A percentile compares a stretch with the other conserved stretches of the same genome.
These are phyloP conservation scores for Brotula barbata DNA, from an alignment of 2,797 vertebrate species.

Conservation along the genomic window DNA sequence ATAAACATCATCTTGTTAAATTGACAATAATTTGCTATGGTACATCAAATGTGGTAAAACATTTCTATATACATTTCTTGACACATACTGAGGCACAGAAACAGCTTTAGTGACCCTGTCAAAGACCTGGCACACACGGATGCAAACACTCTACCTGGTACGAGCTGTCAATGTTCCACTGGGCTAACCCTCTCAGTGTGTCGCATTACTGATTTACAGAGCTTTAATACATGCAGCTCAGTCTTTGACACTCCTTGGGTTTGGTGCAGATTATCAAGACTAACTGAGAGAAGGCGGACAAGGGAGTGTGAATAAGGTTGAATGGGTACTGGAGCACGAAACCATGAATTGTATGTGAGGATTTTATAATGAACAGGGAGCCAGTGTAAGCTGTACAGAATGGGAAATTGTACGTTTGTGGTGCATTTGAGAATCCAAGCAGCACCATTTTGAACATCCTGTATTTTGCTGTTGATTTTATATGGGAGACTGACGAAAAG, in stretches of 20 bases:
- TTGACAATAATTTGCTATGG: conserved; percentile 15
- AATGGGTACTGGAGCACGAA: too few species aligned
- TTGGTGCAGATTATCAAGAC: too few species aligned
- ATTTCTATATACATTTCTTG: conserved; percentile 1
- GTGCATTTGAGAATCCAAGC: too few species aligned
- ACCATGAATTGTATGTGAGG: too few species aligned
- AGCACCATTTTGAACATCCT: too few species aligned
- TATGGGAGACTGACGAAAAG: too few species aligned
- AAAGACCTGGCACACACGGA: conserved; percentile 27
- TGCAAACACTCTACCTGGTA: conserved; percentile 38
- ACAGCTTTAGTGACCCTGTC: conserved; percentile 37
- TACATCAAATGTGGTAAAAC: conserved; percentile 9
- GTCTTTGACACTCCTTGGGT: conserved; percentile 18
- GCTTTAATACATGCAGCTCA: conserved; percentile 10
- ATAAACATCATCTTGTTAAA: conserved; percentile 9
- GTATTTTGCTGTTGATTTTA: too few species aligned
- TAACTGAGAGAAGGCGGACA: too few species aligned
- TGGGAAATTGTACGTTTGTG: too few species aligned
- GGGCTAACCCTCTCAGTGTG: conserved; percentile 22
- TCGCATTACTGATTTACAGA: conserved; percentile 28
- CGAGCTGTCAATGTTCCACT: conserved; percentile 35
- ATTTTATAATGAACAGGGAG: too few species aligned
- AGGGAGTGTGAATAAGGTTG: too few species aligned
- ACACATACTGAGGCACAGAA: conserved; percentile 11
- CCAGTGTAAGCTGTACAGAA: too few species aligned